Percentiles rank a stretch among this genome's conserved stretches.
These are phyloP conservation scores for Toxotes chatareus DNA, from an alignment of 2,113 vertebrate species.

Conservation along the genomic window DNA sequence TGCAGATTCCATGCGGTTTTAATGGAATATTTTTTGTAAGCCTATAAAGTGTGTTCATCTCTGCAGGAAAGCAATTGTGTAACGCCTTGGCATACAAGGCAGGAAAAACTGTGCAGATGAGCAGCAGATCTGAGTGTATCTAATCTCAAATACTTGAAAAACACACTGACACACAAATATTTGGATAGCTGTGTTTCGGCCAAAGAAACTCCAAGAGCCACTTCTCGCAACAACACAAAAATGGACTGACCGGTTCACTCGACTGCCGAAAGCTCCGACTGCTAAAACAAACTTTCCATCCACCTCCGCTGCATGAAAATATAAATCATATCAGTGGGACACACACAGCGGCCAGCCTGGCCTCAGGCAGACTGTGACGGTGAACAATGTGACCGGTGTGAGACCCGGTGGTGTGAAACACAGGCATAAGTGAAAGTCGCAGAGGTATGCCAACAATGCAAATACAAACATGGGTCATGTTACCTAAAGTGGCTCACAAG, in stretches of 20 bases:
- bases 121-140: constrained; percentile 38
- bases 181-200: constrained; percentile 38
- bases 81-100: constrained; percentile 14
- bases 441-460: constrained; percentile 68
- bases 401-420: constrained; percentile 10
- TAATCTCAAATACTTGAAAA: constrained; percentile 35
- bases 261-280: constrained; percentile 27
- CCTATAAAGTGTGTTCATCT: constrained; percentile 20
- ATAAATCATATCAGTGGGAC: constrained; percentile 38
- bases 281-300: constrained; percentile 26
- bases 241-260: constrained; percentile 1
- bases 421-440: constrained; percentile 41
- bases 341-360: constrained; percentile 7
- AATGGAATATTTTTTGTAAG: constrained; percentile 15
- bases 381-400: constrained; percentile 33
- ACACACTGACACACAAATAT: constrained; percentile 50
- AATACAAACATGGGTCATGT: constrained; percentile 68
- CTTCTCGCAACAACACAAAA: constrained; percentile 27
- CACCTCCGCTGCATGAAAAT: constrained; percentile 8
- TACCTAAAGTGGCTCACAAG: constrained; percentile 10
- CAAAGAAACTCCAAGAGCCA: constrained; percentile 8
- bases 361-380: background rate
- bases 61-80: constrained; percentile 27
- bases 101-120: constrained; percentile 40
- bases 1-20: background rate